Conservation (phyloP, 30 jellyfish, hydroid and myxozoan genomes). For the Haliclystus octoradiatus region DNA sequence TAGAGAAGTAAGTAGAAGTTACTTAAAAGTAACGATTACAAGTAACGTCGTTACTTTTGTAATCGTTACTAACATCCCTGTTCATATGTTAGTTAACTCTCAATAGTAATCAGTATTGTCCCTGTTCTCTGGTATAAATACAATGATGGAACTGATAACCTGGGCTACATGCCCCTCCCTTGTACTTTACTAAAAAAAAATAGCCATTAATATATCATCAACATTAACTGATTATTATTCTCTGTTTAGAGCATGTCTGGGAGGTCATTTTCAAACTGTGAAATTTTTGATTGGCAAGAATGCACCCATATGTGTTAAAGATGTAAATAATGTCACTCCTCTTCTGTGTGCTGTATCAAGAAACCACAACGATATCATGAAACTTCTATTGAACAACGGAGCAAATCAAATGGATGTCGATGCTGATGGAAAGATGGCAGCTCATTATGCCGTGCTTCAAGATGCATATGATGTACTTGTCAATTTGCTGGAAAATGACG, state of each 20-base stretch:
- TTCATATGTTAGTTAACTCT: too few relatives aligned
- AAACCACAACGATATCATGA: conserved; percentile 1
- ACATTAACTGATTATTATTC: too few relatives aligned
- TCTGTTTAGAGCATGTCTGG: conserved; percentile 17
- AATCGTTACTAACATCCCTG: too few relatives aligned
- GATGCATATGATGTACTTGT: conserved; percentile 1
- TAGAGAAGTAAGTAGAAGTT: too few relatives aligned
- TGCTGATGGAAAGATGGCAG: neutral
- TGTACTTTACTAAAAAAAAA: too few relatives aligned
- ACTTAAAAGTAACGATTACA: too few relatives aligned
- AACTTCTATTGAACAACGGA: conserved; percentile 10
- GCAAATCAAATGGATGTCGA: conserved; percentile 16
- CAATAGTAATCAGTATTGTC: too few relatives aligned
- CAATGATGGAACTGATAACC: too few relatives aligned
- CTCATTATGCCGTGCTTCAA: conserved; percentile 21
- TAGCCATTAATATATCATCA: too few relatives aligned
- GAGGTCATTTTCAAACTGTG: conserved; percentile 16
- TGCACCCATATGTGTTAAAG: conserved; percentile 16
- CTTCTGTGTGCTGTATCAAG: conserved; percentile 25
- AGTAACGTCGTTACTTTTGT: too few relatives aligned
- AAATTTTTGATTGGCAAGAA: conserved; percentile 4
- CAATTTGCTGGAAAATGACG: conserved; percentile 6
- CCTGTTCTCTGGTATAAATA: too few relatives aligned
- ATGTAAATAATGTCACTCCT: conserved; percentile 23
- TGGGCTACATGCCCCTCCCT: too few relatives aligned